A percentile compares a stretch with the other conserved stretches of the same genome.
Evolutionary conservation across 2,888 invertebrate genomes (phyloP).

Genomic region (Drosophila sordidapex): DNA sequence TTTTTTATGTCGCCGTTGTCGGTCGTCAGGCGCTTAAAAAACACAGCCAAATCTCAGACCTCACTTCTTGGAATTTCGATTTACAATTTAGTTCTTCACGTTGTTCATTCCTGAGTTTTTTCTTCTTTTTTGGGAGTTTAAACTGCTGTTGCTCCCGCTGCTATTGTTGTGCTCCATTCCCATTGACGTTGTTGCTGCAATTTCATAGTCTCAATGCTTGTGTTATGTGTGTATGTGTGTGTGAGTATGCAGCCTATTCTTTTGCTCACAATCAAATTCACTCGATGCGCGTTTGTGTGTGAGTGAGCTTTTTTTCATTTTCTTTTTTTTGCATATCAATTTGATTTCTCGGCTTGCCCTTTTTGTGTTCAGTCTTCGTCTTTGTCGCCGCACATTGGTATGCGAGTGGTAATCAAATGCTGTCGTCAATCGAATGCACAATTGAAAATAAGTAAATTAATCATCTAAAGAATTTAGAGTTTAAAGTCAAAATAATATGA

Average conservation of each 20-base stretch:
- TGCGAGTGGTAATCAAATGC: conserved; percentile 12
- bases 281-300: conserved; percentile 25
- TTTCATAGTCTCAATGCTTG: conserved; percentile 49
- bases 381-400: conserved; percentile 62
- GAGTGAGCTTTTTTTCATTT: conserved; percentile 51
- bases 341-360: conserved; percentile 65
- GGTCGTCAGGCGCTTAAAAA: conserved; percentile 59
- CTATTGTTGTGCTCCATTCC: conserved; percentile 70
- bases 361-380: conserved; percentile 49
- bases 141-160: conserved; percentile 49
- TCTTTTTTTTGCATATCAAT: conserved; percentile 73
- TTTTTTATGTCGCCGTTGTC: conserved; percentile 44
- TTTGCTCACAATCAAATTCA: conserved; percentile 67
- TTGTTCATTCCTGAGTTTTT: conserved; percentile 47
- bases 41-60: conserved; percentile 61
- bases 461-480: not conserved
- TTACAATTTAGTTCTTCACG: conserved; percentile 75
- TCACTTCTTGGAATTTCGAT: conserved; percentile 79
- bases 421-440: not conserved
- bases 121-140: conserved; percentile 41
- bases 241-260: conserved; percentile 68
- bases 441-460: not conserved
- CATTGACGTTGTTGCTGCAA: conserved; percentile 76
- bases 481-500: not conserved
- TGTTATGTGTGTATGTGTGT: conserved; percentile 2